Percentiles rank a stretch among this genome's conserved stretches.
These are phyloP conservation scores for Ciconia nigra DNA, from an alignment of 2,797 vertebrate species.

Conservation along the genomic window DNA sequence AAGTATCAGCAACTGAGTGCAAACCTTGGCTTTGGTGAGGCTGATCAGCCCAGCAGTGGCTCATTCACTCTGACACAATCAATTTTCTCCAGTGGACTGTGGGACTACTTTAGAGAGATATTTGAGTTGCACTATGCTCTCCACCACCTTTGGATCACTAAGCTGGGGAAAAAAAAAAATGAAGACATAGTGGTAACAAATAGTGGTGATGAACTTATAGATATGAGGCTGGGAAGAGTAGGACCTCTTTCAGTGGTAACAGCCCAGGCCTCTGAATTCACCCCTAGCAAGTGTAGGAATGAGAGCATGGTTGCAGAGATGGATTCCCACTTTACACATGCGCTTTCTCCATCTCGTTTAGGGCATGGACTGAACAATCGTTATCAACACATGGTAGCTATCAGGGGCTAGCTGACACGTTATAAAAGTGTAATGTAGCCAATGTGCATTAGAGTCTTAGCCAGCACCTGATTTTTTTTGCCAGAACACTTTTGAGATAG, in stretches of 20 bases:
- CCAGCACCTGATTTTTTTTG: slow-evolving; percentile 29
- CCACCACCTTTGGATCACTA: background rate
- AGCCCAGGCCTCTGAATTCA: background rate
- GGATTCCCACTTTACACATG: background rate
- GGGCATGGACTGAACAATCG: background rate
- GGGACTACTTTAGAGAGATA: slow-evolving; percentile 17
- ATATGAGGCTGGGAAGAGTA: background rate
- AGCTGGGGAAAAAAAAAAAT: background rate
- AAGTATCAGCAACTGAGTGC: slow-evolving; percentile 34
- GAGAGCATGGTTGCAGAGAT: background rate
- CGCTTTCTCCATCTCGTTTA: background rate
- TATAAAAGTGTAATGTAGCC: slow-evolving; percentile 46
- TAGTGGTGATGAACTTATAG: background rate
- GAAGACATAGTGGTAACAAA: slow-evolving; percentile 12
- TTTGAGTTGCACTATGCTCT: slow-evolving; percentile 11
- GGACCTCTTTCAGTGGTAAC: background rate
- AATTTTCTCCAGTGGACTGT: slow-evolving; percentile 50
- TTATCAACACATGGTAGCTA: slow-evolving; percentile 54
- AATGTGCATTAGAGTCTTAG: background rate
- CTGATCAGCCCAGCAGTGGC: slow-evolving; percentile 51
- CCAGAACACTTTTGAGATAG: slow-evolving; percentile 45
- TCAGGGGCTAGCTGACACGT: slow-evolving; percentile 14
- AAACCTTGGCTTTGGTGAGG: slow-evolving; percentile 56
- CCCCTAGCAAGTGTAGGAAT: background rate
- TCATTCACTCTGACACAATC: slow-evolving; percentile 63